Percentiles rank a stretch among this genome's conserved stretches.
Evolutionary conservation across 92 coral and sea anemone species (phyloP).

Genomic region (Isaurus tuberculatus): DNA sequence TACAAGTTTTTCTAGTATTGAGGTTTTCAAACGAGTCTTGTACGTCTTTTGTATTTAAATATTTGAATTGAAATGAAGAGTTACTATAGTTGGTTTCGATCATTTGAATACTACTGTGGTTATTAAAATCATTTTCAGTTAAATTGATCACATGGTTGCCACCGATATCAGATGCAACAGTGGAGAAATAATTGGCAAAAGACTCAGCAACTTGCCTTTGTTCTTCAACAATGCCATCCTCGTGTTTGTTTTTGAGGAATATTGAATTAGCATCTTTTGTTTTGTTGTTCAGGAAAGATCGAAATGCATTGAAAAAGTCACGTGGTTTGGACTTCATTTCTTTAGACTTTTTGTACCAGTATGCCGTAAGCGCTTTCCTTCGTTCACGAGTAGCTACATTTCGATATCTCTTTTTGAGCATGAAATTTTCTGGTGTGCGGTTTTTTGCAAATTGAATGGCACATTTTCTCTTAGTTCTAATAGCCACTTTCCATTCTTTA

Average conservation of each 20-base stretch:
- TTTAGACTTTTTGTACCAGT: no score
- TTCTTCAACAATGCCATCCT: neutral
- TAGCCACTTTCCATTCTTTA: no score
- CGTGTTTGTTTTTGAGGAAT: neutral
- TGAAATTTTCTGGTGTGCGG: no score
- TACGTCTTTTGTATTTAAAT: constrained; percentile 3
- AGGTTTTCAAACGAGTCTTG: neutral
- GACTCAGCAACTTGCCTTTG: neutral
- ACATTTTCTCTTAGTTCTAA: no score
- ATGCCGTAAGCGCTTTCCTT: no score
- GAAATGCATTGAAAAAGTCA: neutral
- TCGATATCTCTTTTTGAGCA: no score
- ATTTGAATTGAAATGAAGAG: neutral
- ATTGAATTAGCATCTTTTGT: no score
- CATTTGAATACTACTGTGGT: constrained; percentile 49
- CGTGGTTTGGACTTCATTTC: neutral
- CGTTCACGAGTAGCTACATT: no score
- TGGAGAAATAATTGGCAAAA: constrained; percentile 40
- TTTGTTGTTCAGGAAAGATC: no score
- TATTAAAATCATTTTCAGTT: constrained; percentile 34
- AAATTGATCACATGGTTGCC: constrained; percentile 11
- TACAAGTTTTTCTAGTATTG: constrained; percentile 14
- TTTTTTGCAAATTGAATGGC: no score
- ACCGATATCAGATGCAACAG: constrained; percentile 58
- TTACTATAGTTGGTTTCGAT: constrained; percentile 3